Evolutionary conservation across 2,888 invertebrate genomes (phyloP).

Genomic region (Xanthostigma xanthostigma): DNA sequence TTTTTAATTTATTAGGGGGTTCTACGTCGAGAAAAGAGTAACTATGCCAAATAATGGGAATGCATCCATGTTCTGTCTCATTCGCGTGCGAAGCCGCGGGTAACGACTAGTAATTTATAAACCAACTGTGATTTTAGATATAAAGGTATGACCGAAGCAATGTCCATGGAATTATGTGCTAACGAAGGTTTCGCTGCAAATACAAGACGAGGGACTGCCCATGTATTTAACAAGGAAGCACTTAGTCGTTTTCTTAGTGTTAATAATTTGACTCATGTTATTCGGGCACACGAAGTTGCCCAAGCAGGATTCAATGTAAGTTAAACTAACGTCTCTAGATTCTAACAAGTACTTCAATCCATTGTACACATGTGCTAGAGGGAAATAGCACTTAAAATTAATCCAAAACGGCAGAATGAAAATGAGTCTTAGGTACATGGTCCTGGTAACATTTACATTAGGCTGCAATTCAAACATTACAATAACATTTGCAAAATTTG

Average conservation of each 20-base stretch:
- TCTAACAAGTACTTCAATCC: too few species aligned
- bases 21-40: too few species aligned
- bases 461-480: too few species aligned
- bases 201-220: constrained; percentile 51
- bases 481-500: too few species aligned
- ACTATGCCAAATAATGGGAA: too few species aligned
- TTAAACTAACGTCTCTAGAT: neutral
- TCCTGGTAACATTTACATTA: neutral
- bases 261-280: constrained; percentile 52
- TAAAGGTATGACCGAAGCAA: constrained; percentile 31
- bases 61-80: too few species aligned
- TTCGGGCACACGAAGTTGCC: constrained; percentile 60
- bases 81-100: too few species aligned
- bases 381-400: too few species aligned
- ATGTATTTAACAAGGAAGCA: constrained; percentile 54
- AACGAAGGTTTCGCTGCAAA: constrained; percentile 56
- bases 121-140: constrained; percentile 19
- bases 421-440: neutral
- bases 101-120: too few species aligned
- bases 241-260: constrained; percentile 46
- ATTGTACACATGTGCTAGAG: neutral
- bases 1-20: too few species aligned
- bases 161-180: constrained; percentile 34
- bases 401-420: too few species aligned
- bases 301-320: constrained; percentile 53